Conservation (phyloP, 1,140 invertebrate species). For the Thaumetopoea pityocampa region DNA sequence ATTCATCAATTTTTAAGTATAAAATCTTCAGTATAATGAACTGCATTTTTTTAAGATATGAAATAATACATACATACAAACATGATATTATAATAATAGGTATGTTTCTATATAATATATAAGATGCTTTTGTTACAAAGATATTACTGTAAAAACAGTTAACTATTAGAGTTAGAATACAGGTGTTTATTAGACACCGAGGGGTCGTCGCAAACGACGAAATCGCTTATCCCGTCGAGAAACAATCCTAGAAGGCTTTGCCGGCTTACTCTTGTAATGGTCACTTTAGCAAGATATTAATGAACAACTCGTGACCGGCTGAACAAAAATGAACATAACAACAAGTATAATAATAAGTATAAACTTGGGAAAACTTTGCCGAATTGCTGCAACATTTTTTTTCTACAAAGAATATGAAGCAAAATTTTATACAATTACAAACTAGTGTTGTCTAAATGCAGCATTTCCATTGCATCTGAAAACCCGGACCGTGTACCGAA, state of each 20-base stretch:
- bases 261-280: slow-evolving; percentile 34
- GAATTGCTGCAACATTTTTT: too few relatives aligned
- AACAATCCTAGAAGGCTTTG: slow-evolving; percentile 30
- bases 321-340: neutral
- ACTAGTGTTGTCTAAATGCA: slow-evolving; percentile 57
- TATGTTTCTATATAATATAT: too few relatives aligned
- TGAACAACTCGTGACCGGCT: slow-evolving; percentile 27
- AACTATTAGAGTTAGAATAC: too few relatives aligned
- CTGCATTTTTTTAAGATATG: too few relatives aligned
- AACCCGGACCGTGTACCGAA: slow-evolving; percentile 23
- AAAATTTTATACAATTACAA: too few relatives aligned
- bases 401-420: too few relatives aligned
- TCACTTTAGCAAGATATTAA: slow-evolving; percentile 41
- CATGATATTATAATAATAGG: too few relatives aligned
- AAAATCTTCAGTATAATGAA: too few relatives aligned
- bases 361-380: neutral
- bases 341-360: neutral
- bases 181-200: slow-evolving; percentile 26
- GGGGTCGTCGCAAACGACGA: slow-evolving; percentile 19
- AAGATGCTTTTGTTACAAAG: too few relatives aligned
- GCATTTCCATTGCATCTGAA: slow-evolving; percentile 48
- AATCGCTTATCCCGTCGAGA: slow-evolving; percentile 24
- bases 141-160: too few relatives aligned
- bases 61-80: too few relatives aligned
- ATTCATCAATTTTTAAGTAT: too few relatives aligned